Conservation (phyloP, 1,140 invertebrate species). For the Cydia splendana region DNA sequence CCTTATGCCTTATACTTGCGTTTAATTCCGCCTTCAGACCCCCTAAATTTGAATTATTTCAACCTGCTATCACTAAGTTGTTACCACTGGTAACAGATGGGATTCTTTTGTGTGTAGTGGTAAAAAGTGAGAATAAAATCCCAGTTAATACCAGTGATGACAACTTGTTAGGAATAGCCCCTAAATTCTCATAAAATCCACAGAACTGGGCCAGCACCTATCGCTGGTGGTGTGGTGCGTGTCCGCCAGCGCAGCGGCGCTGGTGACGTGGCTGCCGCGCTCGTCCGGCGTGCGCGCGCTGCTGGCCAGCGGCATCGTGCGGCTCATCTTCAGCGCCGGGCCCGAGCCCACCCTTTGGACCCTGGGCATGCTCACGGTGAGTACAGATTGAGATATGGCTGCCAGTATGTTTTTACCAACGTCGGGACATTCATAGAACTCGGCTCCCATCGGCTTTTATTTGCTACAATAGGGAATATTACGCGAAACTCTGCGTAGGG, state of each 20-base stretch:
- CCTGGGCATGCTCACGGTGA: constrained; percentile 91
- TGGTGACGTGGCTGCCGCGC: constrained; percentile 90
- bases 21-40: no score
- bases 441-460: no score
- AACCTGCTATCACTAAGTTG: no score
- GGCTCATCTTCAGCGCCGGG: constrained; percentile 94
- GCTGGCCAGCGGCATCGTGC: constrained; percentile 89
- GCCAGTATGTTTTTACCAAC: no score
- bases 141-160: not conserved
- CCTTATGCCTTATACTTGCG: no score
- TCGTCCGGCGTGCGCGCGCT: constrained; percentile 89
- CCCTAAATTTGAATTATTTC: no score
- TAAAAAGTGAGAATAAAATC: not conserved
- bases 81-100: no score
- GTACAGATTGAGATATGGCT: constrained; percentile 38
- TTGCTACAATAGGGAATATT: no score
- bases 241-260: constrained; percentile 87
- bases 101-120: no score
- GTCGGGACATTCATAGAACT: no score
- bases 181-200: not conserved
- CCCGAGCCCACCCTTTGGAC: constrained; percentile 94
- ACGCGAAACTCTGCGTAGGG: no score
- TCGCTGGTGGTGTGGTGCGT: constrained; percentile 93
- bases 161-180: not conserved
- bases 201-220: constrained; percentile 90